These are phyloP conservation scores for Ligdia adustata DNA, from an alignment of 2,888 invertebrate genomes.

Conservation along the genomic window DNA sequence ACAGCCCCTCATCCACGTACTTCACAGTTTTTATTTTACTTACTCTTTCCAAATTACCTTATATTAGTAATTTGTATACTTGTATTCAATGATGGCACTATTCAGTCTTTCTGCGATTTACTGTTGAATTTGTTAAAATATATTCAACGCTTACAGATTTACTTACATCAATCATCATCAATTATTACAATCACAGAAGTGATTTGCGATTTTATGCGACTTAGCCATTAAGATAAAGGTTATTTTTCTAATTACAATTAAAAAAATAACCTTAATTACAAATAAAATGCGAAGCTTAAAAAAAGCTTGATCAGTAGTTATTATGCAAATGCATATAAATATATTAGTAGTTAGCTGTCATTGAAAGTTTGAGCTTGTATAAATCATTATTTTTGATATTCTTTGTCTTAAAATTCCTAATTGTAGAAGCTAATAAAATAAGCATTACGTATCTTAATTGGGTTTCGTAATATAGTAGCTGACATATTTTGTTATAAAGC, in stretches of 20 bases:
- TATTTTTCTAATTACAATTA: background rate
- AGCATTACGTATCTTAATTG: too few relatives aligned
- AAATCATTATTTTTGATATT: too few relatives aligned
- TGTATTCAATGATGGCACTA: conserved; percentile 41
- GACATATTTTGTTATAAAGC: too few relatives aligned
- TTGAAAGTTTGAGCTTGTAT: too few relatives aligned
- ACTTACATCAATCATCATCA: conserved; percentile 1
- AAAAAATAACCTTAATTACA: background rate
- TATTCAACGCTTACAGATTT: conserved; percentile 8
- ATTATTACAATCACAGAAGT: conserved; percentile 24
- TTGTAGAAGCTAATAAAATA: too few relatives aligned
- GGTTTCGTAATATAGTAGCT: too few relatives aligned
- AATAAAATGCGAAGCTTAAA: background rate
- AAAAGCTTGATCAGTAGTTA: background rate
- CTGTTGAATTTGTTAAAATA: conserved; percentile 13
- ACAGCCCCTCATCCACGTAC: too few relatives aligned
- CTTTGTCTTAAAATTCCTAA: too few relatives aligned
- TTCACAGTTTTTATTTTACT: background rate
- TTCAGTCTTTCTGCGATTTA: conserved; percentile 42
- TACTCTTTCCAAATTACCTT: background rate
- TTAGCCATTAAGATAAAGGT: conserved; percentile 4
- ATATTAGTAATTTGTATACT: background rate
- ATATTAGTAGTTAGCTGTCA: too few relatives aligned
- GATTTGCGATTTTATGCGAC: conserved; percentile 13
- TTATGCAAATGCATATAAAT: too few relatives aligned